A percentile compares a stretch with the other conserved stretches of the same genome.
phyloP scores from a whole-genome alignment of 2,888 invertebrate species.

The Tyria jacobaeae region DNA sequence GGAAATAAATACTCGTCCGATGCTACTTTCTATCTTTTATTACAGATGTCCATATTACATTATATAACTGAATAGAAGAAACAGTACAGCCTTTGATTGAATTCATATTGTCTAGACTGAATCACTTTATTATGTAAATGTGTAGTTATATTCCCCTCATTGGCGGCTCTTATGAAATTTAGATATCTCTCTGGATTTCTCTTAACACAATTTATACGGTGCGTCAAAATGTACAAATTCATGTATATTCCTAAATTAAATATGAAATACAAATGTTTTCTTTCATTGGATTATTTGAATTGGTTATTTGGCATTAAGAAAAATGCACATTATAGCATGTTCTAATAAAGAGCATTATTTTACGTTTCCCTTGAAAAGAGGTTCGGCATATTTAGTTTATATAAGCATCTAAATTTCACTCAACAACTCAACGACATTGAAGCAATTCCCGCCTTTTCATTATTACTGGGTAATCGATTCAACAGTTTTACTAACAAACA shows the following conservation, averaged over 20 bases:
- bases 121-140: constrained; percentile 51
- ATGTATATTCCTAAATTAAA: not conserved
- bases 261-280: not conserved
- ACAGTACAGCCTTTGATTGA: constrained; percentile 16
- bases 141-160: constrained; percentile 29
- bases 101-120: constrained; percentile 26
- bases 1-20: not conserved
- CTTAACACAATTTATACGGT: not conserved
- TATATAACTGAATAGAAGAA: constrained; percentile 11
- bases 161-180: constrained; percentile 26
- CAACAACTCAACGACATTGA: no score
- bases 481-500: no score
- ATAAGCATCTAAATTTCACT: no score
- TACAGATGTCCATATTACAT: not conserved
- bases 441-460: not conserved
- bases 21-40: not conserved
- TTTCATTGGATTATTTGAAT: no score
- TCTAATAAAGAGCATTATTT: no score
- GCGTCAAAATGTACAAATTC: not conserved
- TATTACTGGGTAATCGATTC: no score
- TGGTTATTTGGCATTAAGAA: no score
- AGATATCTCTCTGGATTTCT: not conserved
- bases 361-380: no score
- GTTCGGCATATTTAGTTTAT: no score
- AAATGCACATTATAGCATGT: no score